Base-by-base conservation (phyloP, 1,140 invertebrate genomes). In the Monochamus saltuarius region DNA sequence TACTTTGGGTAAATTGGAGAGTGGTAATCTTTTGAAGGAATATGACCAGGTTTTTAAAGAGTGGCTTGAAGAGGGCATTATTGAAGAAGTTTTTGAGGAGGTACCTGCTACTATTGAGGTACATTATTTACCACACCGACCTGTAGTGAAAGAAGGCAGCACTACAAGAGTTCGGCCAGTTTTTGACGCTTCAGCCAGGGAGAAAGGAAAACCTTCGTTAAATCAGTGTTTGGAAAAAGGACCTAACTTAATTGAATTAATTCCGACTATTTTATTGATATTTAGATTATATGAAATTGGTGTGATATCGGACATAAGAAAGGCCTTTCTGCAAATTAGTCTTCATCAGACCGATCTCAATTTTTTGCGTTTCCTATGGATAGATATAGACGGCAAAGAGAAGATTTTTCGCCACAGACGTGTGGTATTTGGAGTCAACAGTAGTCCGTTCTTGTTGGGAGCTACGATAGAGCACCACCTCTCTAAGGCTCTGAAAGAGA, bases 241-340 rank as follows among this genome's bases (percentile, higher is more conserved):
- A n/a, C n/a, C n/a, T n/a, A n/a, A n/a, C n/a, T n/a, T n/a, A n/a
- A n/a, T n/a, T n/a, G n/a, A n/a, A n/a, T n/a, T n/a, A n/a, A n/a
- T n/a, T n/a, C n/a, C n/a, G n/a, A n/a, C n/a, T n/a, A n/a, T n/a
- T n/a, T n/a, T 53, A 36, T 37, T n/a, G 10, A 62, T 61, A 6
- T 70, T 71, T 13, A 74, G 72, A 40, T 46, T 69, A 13, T 72
- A 55, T 68, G 0, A 49, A 67, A 54, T 75, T 36, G 77, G 73
- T 17, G 64, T 78, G 8, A 68, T 70, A 2, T 64, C 75, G 0
- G 78, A 81, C 54, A 79, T 81, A 67, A 55, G 40, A 77, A 76
- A 16, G 61, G 64, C 6, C 79, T 80, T 66, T 58, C 79, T 1
- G 67, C 79, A 7, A 75, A 80, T 55, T 17, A 65, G 0, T 75